Conservation (phyloP, 2,797 vertebrate genomes). For the Crocodylus rhombifer region DNA sequence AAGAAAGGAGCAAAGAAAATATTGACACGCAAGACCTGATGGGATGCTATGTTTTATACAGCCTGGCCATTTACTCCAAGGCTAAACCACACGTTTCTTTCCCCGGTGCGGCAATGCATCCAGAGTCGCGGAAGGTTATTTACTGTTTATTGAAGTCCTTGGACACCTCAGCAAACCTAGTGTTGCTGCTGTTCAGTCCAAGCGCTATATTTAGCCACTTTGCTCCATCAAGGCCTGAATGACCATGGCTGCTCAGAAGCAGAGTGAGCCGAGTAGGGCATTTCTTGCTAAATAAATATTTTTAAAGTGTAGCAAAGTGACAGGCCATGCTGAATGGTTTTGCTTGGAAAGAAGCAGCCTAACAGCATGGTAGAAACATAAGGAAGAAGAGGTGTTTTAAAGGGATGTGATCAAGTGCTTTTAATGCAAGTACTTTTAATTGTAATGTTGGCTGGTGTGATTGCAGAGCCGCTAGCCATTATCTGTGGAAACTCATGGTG, state of each 20-base stretch:
- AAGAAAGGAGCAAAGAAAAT: slow-evolving; percentile 11
- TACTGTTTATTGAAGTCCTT: slow-evolving; percentile 32
- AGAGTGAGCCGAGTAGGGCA: slow-evolving; percentile 24
- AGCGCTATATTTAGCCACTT: slow-evolving; percentile 33
- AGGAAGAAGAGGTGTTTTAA: not conserved
- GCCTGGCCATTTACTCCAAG: not conserved
- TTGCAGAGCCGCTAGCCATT: too few relatives aligned
- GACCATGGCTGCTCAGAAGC: not conserved
- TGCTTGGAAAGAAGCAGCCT: slow-evolving; percentile 18
- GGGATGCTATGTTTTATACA: not conserved
- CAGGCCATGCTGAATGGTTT: slow-evolving; percentile 11
- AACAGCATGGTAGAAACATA: not conserved
- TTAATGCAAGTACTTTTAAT: not conserved
- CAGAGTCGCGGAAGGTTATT: not conserved
- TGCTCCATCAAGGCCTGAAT: slow-evolving; percentile 8
- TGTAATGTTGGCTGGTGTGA: not conserved
- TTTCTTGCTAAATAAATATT: not conserved
- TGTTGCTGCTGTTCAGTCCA: slow-evolving; percentile 30
- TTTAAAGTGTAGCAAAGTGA: not conserved
- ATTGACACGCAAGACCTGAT: not conserved
- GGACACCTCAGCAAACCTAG: slow-evolving; percentile 35
- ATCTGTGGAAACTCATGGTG: not conserved
- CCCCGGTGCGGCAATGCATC: not conserved
- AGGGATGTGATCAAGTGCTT: not conserved
- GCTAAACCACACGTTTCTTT: not conserved